Conservation (phyloP, 2,888 invertebrate genomes). For the Rhyacophila evoluta region DNA sequence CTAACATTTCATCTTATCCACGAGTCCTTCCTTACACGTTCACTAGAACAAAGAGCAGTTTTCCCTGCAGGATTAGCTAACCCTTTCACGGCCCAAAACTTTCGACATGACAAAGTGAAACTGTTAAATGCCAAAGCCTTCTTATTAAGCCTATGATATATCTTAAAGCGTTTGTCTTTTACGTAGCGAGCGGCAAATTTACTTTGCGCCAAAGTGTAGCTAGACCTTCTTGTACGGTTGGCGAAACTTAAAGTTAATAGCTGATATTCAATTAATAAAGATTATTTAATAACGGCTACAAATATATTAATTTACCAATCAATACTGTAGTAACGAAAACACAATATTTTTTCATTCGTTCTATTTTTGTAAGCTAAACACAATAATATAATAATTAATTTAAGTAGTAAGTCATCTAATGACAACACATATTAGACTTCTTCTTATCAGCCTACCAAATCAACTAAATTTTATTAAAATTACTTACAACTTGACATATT, state of each 20-base stretch:
- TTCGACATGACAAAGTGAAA: conserved; percentile 70
- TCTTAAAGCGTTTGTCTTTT: conserved; percentile 56
- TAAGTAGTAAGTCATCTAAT: no score
- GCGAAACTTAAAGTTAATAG: not conserved
- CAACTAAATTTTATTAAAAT: no score
- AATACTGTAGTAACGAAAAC: no score
- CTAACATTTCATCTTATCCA: not conserved
- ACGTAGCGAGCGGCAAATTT: conserved; percentile 52
- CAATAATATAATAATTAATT: no score
- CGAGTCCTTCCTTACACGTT: conserved; percentile 11
- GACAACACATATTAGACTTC: no score
- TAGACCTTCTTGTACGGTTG: conserved; percentile 28
- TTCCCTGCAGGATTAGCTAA: conserved; percentile 55
- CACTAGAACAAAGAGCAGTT: conserved; percentile 53
- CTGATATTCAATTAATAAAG: conserved; percentile 3
- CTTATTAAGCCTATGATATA: conserved; percentile 73
- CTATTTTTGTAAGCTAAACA: no score
- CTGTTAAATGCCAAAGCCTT: conserved; percentile 71
- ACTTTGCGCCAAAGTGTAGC: conserved; percentile 47
- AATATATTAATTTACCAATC: no score
- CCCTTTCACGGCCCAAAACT: conserved; percentile 55
- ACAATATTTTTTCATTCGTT: no score
- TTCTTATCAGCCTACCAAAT: no score
- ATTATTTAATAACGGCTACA: no score
- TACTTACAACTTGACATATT: no score